Base-by-base conservation (phyloP, 2,797 vertebrate genomes). In the Lindbergichthys nudifrons region DNA sequence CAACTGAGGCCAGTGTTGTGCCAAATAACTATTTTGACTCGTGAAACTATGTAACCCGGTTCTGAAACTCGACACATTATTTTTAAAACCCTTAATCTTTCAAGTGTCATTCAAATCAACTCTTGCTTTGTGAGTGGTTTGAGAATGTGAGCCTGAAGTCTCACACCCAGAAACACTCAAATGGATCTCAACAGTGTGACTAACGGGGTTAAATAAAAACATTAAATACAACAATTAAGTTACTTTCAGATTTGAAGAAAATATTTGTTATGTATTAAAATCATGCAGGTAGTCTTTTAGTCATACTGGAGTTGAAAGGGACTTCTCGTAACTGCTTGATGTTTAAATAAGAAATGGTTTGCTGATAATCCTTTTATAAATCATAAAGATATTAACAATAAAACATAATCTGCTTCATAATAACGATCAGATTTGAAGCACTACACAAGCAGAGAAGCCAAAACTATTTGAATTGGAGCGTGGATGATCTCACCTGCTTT, bases 401-500 rank as follows among this genome's bases (percentile, higher is more conserved):
- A 50, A 21, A 58, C 18, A 18, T 58, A 41, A 58, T 41, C 12
- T 58, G 10, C 56, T 41, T 23, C 19, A 39, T 41, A 5, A 3
- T 1, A 58, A 58, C 9, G 32, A 18, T 7, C 54, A 39, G 32
- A 58, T 58, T 41, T 58, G 0, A 57, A 41, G n/a, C 18, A 58
- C 1, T 0, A 42, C n/a, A 59, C 7, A 19, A 59, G 47, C n/a
- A 50, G 2, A 50, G 47, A 50, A 14, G 4, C n/a, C 19, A 15
- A 0, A 13, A 36, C 26, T 26, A 5, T 46, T 57, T 10, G 47
- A 19, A 46, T 11, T 26, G 13, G 23, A 18, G 4, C 59, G 36
- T 18, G 4, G 51, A 16, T 15, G 65, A 12, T 47, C 93, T 93
- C 75, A 96, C 95, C 95, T 87, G 95, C 91, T 94, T 96, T 96